Base-by-base conservation (phyloP, 2,113 vertebrate genomes). In the Conger conger region DNA sequence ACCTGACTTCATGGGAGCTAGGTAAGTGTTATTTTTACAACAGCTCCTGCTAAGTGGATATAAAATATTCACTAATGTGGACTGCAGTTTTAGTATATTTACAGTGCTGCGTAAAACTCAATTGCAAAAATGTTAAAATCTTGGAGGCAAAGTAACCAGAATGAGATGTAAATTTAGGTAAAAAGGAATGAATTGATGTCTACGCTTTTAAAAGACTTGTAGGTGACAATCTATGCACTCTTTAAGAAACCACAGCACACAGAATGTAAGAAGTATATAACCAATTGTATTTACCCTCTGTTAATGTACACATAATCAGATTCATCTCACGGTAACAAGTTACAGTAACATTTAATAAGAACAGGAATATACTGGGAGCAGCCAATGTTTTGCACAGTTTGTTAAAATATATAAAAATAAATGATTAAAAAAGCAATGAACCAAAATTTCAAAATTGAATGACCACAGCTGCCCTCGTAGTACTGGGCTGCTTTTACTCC, bases 331-430 rank as follows among this genome's bases (percentile, higher is more conserved):
- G 94, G 93, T 93, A 96, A 96, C 96, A 96, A 94, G 95, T 95
- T 96, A 96, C 95, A 96, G 94, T 96, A 95, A 95, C 94, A 96
- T 95, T 95, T 94, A 95, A 93, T 93, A 94, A 95, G 93, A 95
- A 96, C 95, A 94, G 94, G 93, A 92, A 92, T 95, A 95, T 95
- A 94, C 91, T 94, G 92, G 91, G 95, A 94, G 91, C 91, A 89
- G 93, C 94, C 94, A 94, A 93, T 91, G 91, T 92, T 89, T 94
- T 95, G 94, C 93, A 93, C 94, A 95, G 94, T 94, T 93, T 94
- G 90, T 93, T 92, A 79, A 90, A 93, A 88, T 79, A 81, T 87
- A 88, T 79, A 78, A 92, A 89, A 90, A 85, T 91, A 92, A 89
- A 90, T 84, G 90, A 92, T 92, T 93, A 87, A 94, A 89, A 84